Percentiles rank a stretch among this genome's conserved stretches.
These are phyloP conservation scores for Orthonyx spaldingii DNA, from an alignment of 2,113 vertebrate species.

Conservation along the genomic window DNA sequence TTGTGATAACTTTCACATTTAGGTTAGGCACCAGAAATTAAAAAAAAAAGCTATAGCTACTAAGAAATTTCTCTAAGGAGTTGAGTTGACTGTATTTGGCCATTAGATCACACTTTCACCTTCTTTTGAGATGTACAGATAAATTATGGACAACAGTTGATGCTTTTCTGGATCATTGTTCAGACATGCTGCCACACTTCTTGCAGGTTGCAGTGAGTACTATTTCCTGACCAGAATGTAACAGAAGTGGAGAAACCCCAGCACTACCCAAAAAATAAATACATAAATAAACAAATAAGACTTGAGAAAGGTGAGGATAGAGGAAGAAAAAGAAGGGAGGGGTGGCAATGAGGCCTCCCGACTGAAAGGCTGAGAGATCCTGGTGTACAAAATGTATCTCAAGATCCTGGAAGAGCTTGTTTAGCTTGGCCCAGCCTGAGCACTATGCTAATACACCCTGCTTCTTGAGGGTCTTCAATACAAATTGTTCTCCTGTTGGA, in stretches of 20 bases:
- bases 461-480: not conserved
- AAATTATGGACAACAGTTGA: not conserved
- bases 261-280: not conserved
- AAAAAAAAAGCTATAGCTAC: not conserved
- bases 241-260: not conserved
- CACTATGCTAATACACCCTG: not conserved
- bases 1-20: not conserved
- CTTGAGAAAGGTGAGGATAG: not conserved
- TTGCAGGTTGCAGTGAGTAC: not conserved
- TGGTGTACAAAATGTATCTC: not conserved
- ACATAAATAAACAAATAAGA: not conserved
- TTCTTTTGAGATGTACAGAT: not conserved
- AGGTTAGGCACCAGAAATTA: not conserved
- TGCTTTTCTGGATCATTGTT: not conserved
- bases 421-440: not conserved
- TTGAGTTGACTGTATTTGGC: not conserved
- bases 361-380: not conserved
- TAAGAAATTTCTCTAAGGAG: not conserved
- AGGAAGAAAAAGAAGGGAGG: not conserved
- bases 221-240: not conserved
- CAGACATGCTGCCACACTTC: not conserved
- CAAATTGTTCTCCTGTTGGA: not conserved
- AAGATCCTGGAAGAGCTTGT: not conserved
- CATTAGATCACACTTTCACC: not conserved
- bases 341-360: not conserved